Evolutionary conservation across 2,888 invertebrate genomes (phyloP).

Genomic region (Drosophila anomalipes): DNA sequence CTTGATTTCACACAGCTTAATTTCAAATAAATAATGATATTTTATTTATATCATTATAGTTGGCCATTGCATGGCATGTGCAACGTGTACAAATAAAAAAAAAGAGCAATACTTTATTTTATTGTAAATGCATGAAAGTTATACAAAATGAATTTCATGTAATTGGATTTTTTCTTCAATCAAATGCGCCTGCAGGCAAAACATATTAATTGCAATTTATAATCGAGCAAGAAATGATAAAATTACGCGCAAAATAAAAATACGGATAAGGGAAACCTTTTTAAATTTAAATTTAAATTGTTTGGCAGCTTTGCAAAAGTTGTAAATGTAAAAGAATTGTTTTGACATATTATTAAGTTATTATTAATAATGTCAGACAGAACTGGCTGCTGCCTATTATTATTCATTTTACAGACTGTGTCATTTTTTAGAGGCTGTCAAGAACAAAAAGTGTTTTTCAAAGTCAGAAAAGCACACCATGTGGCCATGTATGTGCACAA

Average conservation of each 20-base stretch:
- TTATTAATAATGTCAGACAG: neutral
- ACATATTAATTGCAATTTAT: slow-evolving; percentile 2
- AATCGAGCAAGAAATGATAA: neutral
- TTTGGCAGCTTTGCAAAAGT: neutral
- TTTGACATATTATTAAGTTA: neutral
- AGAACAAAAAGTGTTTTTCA: slow-evolving; percentile 65
- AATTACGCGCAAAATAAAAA: neutral
- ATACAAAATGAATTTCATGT: slow-evolving; percentile 9
- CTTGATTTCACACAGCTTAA: slow-evolving; percentile 11
- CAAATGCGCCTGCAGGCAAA: neutral
- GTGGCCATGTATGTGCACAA: slow-evolving; percentile 46
- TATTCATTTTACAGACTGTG: slow-evolving; percentile 7
- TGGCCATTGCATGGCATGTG: slow-evolving; percentile 15
- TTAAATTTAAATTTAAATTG: neutral
- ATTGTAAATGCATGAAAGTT: slow-evolving; percentile 6
- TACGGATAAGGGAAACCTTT: neutral
- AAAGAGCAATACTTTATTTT: neutral
- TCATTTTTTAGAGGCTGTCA: slow-evolving; percentile 43
- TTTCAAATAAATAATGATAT: slow-evolving; percentile 33
- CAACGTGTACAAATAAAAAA: neutral
- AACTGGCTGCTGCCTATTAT: neutral
- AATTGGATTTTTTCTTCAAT: slow-evolving; percentile 14
- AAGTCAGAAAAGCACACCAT: slow-evolving; percentile 65
- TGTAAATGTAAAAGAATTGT: neutral
- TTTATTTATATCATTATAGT: slow-evolving; percentile 13